Evolutionary conservation across 2,797 vertebrate species (phyloP), one percentile per base, ranked within the genome.

Genomic region (Syngnathus rostellatus): DNA sequence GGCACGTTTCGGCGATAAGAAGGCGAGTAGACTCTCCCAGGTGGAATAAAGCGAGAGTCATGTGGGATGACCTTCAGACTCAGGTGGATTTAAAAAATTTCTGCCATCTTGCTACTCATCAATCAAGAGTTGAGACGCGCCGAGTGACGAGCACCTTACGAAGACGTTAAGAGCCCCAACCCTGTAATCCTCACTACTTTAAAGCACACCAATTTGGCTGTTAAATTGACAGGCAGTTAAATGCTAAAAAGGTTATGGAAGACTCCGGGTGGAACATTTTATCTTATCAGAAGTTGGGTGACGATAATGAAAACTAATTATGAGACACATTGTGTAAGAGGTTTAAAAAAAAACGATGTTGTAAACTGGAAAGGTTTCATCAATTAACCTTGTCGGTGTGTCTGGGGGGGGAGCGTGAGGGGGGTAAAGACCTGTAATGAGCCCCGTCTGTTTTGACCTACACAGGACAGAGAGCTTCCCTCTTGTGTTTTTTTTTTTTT

Each of bases 221-320:
- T 85, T 83, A 87, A 89, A 87, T 71, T 87, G 85, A 88, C 85
- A 78, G 87, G 84, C 83, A 83, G 85, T 87, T 87, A 89, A 88
- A 88, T 79, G 83, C 80, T 86, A 83, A 86, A 88, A 88, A 90
- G 87, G 87, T 89, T 89, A 90, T 72, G 76, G 83, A 78, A 88
- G 78, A 83, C 84, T 85, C 81, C 70, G 39, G 79, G 86, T 87
- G 72, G 85, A 83, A 84, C 77, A 79, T 85, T 86, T 85, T 86
- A 87, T 88, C 87, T 87, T 85, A 89, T 87, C 87, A 82, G 86
- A 87, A 88, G 80, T 84, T 77, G 8, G 72, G 82, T 62, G 81
- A 87, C 71, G 81, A 87, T 87, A 90, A 90, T 90, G 88, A 86
- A 90, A 90, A 90, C 87, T 88, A 90, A 90, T 90, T 90, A 89